A percentile compares a stretch with the other conserved stretches of the same genome.
These are phyloP conservation scores for Drosophila siamana DNA, from an alignment of 2,888 invertebrate species.

Conservation along the genomic window DNA sequence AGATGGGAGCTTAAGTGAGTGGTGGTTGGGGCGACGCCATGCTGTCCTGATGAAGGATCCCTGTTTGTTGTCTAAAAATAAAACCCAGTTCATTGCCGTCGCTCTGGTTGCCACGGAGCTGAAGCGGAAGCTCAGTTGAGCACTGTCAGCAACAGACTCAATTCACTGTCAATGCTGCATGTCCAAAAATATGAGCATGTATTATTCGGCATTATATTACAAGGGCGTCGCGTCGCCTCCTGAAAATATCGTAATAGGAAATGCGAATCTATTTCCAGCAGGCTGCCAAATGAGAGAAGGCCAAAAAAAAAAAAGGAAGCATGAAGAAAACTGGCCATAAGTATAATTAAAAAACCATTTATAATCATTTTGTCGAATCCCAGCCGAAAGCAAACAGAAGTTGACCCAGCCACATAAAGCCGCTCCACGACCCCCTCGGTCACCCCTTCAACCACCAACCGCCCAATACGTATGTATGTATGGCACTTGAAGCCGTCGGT, in stretches of 20 bases:
- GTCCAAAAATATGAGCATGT: slow-evolving; percentile 13
- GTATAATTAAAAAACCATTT: slow-evolving; percentile 74
- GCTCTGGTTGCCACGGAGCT: background rate
- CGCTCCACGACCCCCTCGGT: slow-evolving; percentile 3
- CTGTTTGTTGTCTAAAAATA: slow-evolving; percentile 25
- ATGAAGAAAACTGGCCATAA: slow-evolving; percentile 44
- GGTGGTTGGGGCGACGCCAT: background rate
- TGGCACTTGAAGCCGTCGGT: slow-evolving; percentile 33
- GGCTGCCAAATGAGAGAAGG: slow-evolving; percentile 16
- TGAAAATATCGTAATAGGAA: slow-evolving; percentile 24
- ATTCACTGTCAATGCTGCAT: background rate
- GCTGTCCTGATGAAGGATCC: background rate
- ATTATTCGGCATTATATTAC: slow-evolving; percentile 31
- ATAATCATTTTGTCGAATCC: slow-evolving; percentile 63
- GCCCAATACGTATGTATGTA: background rate
- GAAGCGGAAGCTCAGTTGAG: slow-evolving; percentile 20
- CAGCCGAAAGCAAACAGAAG: slow-evolving; percentile 31
- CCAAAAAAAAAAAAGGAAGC: background rate
- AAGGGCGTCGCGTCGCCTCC: slow-evolving; percentile 4
- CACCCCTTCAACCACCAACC: background rate
- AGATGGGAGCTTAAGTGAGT: background rate
- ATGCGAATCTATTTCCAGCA: slow-evolving; percentile 39
- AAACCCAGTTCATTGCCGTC: background rate
- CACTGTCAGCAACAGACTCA: slow-evolving; percentile 39
- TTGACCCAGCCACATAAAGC: slow-evolving; percentile 26